A percentile compares a stretch with the other conserved stretches of the same genome.
These are phyloP conservation scores for Gobio gobio DNA, from an alignment of 2,113 vertebrate genomes.

Conservation along the genomic window DNA sequence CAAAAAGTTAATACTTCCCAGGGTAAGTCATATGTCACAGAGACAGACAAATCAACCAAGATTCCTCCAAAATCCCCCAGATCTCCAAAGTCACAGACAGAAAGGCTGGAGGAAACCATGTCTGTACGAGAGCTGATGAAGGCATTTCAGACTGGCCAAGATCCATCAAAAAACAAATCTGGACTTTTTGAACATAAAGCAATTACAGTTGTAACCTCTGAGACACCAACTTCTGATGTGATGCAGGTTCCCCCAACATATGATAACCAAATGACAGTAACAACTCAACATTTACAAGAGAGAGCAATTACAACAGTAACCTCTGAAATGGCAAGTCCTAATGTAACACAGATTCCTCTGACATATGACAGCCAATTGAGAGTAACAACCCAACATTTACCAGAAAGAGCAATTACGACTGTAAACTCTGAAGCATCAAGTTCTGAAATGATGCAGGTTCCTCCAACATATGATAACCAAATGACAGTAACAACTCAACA, in stretches of 20 bases:
- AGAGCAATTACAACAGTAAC: conserved; percentile 55
- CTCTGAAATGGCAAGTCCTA: conserved; percentile 46
- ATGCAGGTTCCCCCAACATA: conserved; percentile 31
- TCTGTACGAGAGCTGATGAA: conserved; percentile 95
- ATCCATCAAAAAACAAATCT: conserved; percentile 89
- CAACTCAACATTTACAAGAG: conserved; percentile 35
- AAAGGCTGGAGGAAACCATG: conserved; percentile 93
- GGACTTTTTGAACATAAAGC: conserved; percentile 93
- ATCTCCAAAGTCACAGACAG: conserved; percentile 80
- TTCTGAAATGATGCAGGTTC: conserved; percentile 21
- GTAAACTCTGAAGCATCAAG: conserved; percentile 51
- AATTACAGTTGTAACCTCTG: conserved; percentile 54
- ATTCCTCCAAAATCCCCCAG: conserved; percentile 81
- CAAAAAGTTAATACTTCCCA: conserved; percentile 64
- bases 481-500: background rate
- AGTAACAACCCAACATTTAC: conserved; percentile 3
- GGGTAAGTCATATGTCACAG: conserved; percentile 62
- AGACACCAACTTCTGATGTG: conserved; percentile 46
- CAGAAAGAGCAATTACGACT: conserved; percentile 49
- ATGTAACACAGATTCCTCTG: conserved; percentile 30
- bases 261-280: conserved; percentile 19
- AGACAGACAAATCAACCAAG: conserved; percentile 65
- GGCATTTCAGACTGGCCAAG: conserved; percentile 95
- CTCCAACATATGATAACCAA: conserved; percentile 38
- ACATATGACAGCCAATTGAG: conserved; percentile 8